Base-by-base conservation (phyloP, 2,888 invertebrate genomes). In the Drosophila helvetica region DNA sequence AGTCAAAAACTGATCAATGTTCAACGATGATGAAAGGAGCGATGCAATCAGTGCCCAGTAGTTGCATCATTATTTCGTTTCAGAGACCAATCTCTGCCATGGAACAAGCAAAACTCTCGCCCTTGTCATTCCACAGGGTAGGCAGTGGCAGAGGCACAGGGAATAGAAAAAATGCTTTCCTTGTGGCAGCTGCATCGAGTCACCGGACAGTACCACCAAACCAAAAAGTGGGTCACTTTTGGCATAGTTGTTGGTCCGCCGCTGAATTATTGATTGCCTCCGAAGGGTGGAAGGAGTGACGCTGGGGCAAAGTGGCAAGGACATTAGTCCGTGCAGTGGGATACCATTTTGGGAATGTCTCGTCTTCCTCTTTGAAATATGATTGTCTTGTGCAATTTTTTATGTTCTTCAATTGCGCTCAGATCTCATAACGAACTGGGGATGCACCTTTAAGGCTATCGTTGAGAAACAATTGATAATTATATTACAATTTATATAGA, bases 141-240 rank as follows among this genome's bases (percentile, higher is more conserved):
- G 22, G 22, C 22, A 22, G 45, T 56, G 48, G 45, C 42, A 47
- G 25, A 27, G 17, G 33, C 66, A 63, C n/a, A 33, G 30, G 17
- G 17, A 25, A n/a, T 18, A 42, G 50, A 30, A 48, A 68, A 64
- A 72, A 60, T 64, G 65, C 65, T 70, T 53, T 70, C 66, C 57
- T 64, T 79, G 38, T 74, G 85, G 70, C 77, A 60, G 57, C 51
- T 71, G 80, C 88, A 79, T 57, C 63, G 79, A 88, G 86, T 55
- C 38, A 22, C 45, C 45, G 55, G 68, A 48, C 59, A 17, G 60
- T 22, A 30, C 54, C 33, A 45, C 48, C 69, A 51, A 80, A 86
- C 74, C 38, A 3, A 38, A 38, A 38, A 38, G 15, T 83, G 81
- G 83, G 83, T 88, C 88, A 88, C 63, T 78, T 88, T 77, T 80